Evolutionary conservation across 2,797 vertebrate genomes (phyloP).

Genomic region (Dendrocincla tyrannina): DNA sequence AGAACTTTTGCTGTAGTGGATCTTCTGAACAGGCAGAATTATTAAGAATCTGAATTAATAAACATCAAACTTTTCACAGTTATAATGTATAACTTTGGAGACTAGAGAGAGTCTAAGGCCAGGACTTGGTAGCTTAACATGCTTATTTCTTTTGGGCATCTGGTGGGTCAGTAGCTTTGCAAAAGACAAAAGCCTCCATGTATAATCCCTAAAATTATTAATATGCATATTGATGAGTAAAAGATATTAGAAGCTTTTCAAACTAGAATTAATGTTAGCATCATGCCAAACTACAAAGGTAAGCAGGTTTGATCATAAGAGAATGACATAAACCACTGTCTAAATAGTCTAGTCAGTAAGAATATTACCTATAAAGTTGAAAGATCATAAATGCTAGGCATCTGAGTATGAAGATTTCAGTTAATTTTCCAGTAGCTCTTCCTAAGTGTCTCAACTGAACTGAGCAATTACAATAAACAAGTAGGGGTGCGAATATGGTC

Average conservation of each 20-base stretch:
- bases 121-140: neutral
- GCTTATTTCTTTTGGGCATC: neutral
- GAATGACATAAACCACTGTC: neutral
- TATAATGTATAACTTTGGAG: neutral
- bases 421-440: neutral
- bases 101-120: neutral
- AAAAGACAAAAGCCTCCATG: neutral
- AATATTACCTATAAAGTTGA: neutral
- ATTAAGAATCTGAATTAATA: slow-evolving; percentile 17
- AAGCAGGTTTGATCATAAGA: neutral
- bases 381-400: neutral
- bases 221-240: neutral
- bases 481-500: neutral
- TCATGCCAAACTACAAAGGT: neutral
- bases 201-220: neutral
- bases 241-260: neutral
- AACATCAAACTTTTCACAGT: neutral
- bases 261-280: neutral
- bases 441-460: neutral
- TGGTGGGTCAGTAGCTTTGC: neutral
- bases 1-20: neutral
- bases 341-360: neutral
- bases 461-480: neutral
- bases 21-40: neutral
- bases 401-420: neutral